Base-by-base conservation (phyloP, 2,888 invertebrate species). In the Arrhopalites spinosus region DNA sequence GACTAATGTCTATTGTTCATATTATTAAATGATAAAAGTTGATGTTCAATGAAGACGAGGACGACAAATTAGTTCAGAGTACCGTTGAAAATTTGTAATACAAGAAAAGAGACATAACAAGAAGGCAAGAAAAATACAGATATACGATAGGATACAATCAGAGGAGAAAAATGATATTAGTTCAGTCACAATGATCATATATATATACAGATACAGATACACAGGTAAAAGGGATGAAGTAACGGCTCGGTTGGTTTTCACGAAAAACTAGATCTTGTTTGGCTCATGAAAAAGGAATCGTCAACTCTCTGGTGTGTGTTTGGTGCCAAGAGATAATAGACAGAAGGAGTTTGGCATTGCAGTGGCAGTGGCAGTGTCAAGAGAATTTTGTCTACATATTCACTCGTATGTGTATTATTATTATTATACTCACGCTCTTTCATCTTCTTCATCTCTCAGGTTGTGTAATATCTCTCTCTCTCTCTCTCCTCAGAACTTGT, bases 31-130 rank as follows among this genome's bases (percentile, higher is more conserved):
- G 3, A 36, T 36, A 36, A 11, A 11, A 36, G 61, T 17, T 25
- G 61, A 20, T 61, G 47, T 30, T 45, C 43, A 15, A 45, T 27
- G 17, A 20, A 36, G 43, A 67, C 45, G 56, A 76, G 56, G 45
- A 67, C 73, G 71, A 67, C 74, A 77, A 79, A 79, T 77, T 79
- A 75, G 79, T 76, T 74, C 79, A 79, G 73, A 77, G 75, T 78
- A 77, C 79, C 79, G 79, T 79, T 77, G n/a, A 59, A 13, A 20
- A 56, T 70, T 56, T 50, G 70, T 70, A 50, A 68, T 68, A 68
- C 68, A 36, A 68, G 45, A 66, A 66, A 36, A 30, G n/a, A n/a
- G 7, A 36, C 20, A 66, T 7, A 30, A 13, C 11, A 56, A 56
- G 56, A 13, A 23, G 25, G 20, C 3, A 23, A 30, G 25, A 36